Conservation (phyloP, 2,797 vertebrate genomes). For the Siniperca undulata region DNA sequence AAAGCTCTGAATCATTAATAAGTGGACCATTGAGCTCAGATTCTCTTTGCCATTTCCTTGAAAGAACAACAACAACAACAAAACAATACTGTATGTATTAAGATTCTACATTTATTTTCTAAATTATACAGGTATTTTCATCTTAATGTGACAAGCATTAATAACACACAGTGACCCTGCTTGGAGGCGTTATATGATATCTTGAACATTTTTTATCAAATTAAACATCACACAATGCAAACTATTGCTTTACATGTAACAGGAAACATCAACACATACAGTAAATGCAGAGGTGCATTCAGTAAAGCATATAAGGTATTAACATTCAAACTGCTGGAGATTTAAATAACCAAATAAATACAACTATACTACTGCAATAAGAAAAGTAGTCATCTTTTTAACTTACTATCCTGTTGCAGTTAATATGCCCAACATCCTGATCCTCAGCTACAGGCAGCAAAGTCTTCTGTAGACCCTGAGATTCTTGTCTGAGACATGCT, state of each 20-base stretch:
- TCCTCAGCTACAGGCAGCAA: too few species aligned
- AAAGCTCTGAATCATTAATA: background rate
- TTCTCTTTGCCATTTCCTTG: background rate
- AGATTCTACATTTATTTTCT: too few species aligned
- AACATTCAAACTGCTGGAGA: background rate
- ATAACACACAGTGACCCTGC: background rate
- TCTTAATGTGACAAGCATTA: background rate
- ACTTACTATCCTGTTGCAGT: too few species aligned
- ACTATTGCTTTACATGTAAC: background rate
- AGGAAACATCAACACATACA: background rate
- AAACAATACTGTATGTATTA: too few species aligned
- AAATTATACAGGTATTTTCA: too few species aligned
- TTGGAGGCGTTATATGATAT: background rate
- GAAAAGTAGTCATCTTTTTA: too few species aligned
- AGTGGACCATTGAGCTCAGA: background rate
- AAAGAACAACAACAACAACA: background rate
- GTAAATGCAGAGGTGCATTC: background rate
- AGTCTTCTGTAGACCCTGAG: too few species aligned
- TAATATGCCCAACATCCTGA: too few species aligned
- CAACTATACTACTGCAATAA: too few species aligned
- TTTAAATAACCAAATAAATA: conserved; percentile 52
- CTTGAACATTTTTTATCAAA: background rate
- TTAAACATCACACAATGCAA: background rate
- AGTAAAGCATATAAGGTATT: background rate
- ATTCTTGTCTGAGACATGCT: too few species aligned